phyloP scores from a whole-genome alignment of 2,113 vertebrate species.

The Proteles cristata region DNA sequence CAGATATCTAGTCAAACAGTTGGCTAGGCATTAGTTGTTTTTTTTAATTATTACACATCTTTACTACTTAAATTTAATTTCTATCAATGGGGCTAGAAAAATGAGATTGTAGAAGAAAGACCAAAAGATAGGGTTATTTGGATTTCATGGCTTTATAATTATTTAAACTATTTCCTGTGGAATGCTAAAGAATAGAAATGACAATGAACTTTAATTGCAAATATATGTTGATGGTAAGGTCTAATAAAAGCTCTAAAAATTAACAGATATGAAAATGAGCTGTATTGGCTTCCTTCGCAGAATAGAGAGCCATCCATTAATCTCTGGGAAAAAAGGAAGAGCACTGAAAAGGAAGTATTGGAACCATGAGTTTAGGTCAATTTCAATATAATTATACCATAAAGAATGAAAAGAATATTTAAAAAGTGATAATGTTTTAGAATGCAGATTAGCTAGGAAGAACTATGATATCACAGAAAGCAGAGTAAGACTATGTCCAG shows the following conservation, averaged over 20 bases:
- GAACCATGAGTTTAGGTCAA: not conserved
- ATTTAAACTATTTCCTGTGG: not conserved
- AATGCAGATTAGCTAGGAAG: not conserved
- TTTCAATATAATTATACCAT: constrained; percentile 11
- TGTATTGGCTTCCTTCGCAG: not conserved
- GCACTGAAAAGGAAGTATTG: not conserved
- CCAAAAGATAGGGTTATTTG: not conserved
- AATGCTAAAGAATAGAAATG: not conserved
- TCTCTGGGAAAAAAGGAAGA: not conserved
- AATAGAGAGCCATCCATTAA: not conserved
- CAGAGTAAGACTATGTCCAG: not conserved
- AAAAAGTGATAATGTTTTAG: constrained; percentile 23
- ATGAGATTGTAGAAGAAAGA: not conserved
- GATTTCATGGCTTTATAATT: not conserved
- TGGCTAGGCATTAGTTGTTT: not conserved
- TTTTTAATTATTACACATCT: not conserved
- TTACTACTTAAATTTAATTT: constrained; percentile 40
- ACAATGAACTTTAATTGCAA: constrained; percentile 2
- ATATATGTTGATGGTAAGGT: not conserved
- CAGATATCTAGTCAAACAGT: constrained; percentile 34
- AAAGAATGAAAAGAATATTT: constrained; percentile 1
- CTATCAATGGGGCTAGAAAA: not conserved
- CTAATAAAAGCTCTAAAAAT: not conserved
- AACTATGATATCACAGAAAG: not conserved
- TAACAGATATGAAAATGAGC: constrained; percentile 8